phyloP scores from a whole-genome alignment of 2,797 vertebrate species.

The Girardinus metallicus region DNA sequence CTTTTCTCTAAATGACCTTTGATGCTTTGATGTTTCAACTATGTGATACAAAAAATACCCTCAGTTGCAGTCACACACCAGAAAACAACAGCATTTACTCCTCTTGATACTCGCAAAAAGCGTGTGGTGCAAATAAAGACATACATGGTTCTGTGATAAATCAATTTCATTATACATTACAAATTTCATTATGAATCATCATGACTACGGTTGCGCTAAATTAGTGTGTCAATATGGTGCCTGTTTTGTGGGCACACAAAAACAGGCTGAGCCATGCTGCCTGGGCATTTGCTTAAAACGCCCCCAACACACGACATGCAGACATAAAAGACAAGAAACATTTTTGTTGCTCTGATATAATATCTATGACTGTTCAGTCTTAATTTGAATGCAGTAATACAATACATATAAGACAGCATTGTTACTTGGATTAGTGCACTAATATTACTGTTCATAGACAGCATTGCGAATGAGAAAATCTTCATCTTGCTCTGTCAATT shows the following conservation, averaged over 20 bases:
- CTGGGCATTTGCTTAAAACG: constrained; percentile 39
- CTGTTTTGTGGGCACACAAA: constrained; percentile 39
- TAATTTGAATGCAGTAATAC: background rate
- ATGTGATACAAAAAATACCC: constrained; percentile 21
- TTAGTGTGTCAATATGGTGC: constrained; percentile 54
- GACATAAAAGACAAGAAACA: constrained; percentile 4
- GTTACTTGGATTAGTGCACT: background rate
- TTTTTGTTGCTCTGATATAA: background rate
- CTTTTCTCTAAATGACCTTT: constrained; percentile 42
- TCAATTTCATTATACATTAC: constrained; percentile 2
- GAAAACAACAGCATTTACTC: constrained; percentile 6
- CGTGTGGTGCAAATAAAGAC: constrained; percentile 20
- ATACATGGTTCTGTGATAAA: constrained; percentile 26
- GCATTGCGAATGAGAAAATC: background rate
- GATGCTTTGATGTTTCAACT: constrained; percentile 36
- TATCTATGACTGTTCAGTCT: background rate
- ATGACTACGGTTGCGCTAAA: constrained; percentile 32
- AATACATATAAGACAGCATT: background rate
- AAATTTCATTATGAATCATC: constrained; percentile 15
- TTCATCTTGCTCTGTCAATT: background rate
- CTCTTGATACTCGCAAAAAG: background rate
- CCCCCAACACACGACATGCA: constrained; percentile 28
- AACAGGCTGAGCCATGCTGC: constrained; percentile 40
- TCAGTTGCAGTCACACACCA: constrained; percentile 23
- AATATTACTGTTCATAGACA: background rate